These are phyloP conservation scores for Leptinotarsa texana DNA, from an alignment of 1,140 invertebrate species.

Conservation along the genomic window DNA sequence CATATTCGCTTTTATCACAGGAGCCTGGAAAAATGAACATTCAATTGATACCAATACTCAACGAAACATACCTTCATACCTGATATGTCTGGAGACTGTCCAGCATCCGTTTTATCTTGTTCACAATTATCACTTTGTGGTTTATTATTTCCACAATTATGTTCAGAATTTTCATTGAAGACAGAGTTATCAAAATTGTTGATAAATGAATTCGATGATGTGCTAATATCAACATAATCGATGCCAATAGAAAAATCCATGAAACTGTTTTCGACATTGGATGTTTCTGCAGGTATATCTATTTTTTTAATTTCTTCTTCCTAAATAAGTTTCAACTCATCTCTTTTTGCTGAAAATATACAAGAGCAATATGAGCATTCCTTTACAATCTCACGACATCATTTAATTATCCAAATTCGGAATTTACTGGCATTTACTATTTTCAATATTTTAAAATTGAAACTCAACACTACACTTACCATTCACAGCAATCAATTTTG, in stretches of 20 bases:
- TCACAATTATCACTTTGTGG: neutral
- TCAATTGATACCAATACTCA: neutral
- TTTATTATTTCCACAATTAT: neutral
- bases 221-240: conserved; percentile 1
- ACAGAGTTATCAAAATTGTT: neutral
- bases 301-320: conserved; percentile 2
- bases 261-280: conserved; percentile 2
- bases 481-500: neutral
- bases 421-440: neutral
- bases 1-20: neutral
- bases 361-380: neutral
- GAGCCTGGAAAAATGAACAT: neutral
- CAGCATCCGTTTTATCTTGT: no score
- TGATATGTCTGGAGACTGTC: no score
- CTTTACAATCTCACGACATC: neutral
- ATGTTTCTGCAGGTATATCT: neutral
- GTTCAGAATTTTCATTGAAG: neutral
- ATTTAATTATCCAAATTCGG: conserved; percentile 2
- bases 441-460: conserved; percentile 2
- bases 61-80: neutral
- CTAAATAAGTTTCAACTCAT: neutral
- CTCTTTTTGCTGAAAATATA: conserved; percentile 19
- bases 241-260: conserved; percentile 12
- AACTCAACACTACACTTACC: neutral
- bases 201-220: conserved; percentile 4